Base-by-base conservation (phyloP, 2,888 invertebrate genomes). In the Julus scandinavius region DNA sequence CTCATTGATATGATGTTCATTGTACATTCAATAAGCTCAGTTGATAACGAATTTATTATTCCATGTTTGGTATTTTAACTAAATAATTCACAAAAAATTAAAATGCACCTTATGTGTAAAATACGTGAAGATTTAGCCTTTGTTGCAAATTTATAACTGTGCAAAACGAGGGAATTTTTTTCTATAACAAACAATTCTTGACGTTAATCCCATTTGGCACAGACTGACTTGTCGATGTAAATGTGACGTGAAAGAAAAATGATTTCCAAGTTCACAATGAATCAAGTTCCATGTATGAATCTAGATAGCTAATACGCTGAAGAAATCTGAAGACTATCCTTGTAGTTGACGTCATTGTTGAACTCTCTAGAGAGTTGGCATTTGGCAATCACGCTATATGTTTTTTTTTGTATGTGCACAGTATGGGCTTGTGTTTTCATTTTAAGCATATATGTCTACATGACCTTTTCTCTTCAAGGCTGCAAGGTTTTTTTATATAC, bases 401-500 rank as follows among this genome's bases (percentile, higher is more conserved):
- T 29, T 72, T 45, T 45, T 45, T 45, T 45, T 45, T 45, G 45
- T 7, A 11, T 63, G n/a, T 5, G 2, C 29, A 29, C 72, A 29
- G 29, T 13, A 72, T 63, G 63, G 63, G 63, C 17, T 1, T 29
- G n/a, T 72, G 29, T 72, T 72, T 72, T 13, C 72, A 29, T 29
- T 72, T 2, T 29, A 72, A 72, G 9, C 11, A 72, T 29, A 72
- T 29, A 29, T 63, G 63, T 20, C 29, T 72, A 29, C 29, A 29
- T 72, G 72, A 72, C 72, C 72, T 72, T 72, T 72, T n/a, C 11
- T 11, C 29, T 72, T 72, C 72, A 72, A 72, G 72, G 72, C 29
- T 72, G 29, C 72, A 11, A 29, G 11, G 72, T 72, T 29, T 72
- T 45, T 45, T 45, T 45, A 7, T 45, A 29, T 54, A 13, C 13